phyloP scores from a whole-genome alignment of 2,888 invertebrate species.

The Macrostomum cliftonense region DNA sequence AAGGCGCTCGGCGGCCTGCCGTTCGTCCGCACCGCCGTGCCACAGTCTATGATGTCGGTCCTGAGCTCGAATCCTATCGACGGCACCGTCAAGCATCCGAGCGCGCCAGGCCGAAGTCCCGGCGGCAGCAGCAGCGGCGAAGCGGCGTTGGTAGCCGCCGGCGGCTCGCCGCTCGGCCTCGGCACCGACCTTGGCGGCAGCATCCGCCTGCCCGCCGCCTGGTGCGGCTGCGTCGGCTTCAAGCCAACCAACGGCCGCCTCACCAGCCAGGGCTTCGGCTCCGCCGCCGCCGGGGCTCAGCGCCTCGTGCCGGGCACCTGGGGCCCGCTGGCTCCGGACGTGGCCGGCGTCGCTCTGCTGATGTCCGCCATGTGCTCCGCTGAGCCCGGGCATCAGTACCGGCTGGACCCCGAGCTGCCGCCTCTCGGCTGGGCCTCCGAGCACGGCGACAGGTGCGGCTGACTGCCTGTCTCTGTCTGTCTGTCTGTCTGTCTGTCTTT shows the following conservation, averaged over 20 bases:
- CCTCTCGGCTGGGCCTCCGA: too few species aligned
- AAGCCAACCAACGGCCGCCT: constrained; percentile 25
- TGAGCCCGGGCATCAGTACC: too few species aligned
- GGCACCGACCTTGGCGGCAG: constrained; percentile 36
- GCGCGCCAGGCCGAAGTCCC: constrained; percentile 19
- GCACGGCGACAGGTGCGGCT: too few species aligned
- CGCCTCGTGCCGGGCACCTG: not conserved
- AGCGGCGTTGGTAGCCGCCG: constrained; percentile 27
- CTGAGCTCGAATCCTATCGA: constrained; percentile 11
- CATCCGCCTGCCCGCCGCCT: constrained; percentile 30
- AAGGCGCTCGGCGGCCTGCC: constrained; percentile 31
- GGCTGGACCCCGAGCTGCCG: too few species aligned
- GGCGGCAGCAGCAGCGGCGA: constrained; percentile 37
- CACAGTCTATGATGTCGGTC: constrained; percentile 31
- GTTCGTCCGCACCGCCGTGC: constrained; percentile 35
- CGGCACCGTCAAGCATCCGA: constrained; percentile 32
- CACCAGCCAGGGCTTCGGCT: constrained; percentile 12
- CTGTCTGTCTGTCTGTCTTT: too few species aligned
- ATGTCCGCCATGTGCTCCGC: not conserved
- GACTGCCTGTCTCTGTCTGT: too few species aligned
- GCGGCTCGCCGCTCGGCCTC: constrained; percentile 31
- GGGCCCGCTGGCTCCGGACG: not conserved
- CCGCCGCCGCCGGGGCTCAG: not conserved
- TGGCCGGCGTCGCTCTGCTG: not conserved
- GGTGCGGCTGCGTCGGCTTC: constrained; percentile 32